Percentiles rank a stretch among this genome's conserved stretches.
These are phyloP conservation scores for Orientallactaga bullata DNA, from an alignment of 2,113 vertebrate genomes.

Conservation along the genomic window DNA sequence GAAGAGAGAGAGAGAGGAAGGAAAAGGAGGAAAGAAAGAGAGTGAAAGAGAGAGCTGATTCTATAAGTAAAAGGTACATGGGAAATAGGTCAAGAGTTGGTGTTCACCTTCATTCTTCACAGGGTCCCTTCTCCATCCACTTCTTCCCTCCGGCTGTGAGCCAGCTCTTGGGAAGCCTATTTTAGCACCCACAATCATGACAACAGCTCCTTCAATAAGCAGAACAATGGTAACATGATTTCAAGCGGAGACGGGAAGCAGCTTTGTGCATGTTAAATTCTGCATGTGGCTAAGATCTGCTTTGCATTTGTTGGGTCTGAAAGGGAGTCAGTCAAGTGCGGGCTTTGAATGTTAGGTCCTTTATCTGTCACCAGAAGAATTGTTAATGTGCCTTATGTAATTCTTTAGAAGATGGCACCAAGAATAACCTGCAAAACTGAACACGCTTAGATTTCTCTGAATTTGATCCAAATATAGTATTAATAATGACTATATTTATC, in stretches of 20 bases:
- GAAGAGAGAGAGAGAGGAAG: too few relatives aligned
- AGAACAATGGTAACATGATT: conserved; percentile 42
- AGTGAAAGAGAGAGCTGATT: background rate
- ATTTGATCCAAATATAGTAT: conserved; percentile 54
- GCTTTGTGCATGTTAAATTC: conserved; percentile 53
- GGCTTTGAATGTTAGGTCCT: conserved; percentile 31
- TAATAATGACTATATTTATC: background rate
- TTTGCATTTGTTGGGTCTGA: conserved; percentile 7
- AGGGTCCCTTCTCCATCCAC: background rate
- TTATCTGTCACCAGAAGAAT: conserved; percentile 58
- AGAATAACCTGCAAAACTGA: conserved; percentile 56
- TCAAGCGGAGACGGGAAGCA: conserved; percentile 61
- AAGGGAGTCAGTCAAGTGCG: conserved; percentile 44
- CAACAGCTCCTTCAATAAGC: conserved; percentile 28
- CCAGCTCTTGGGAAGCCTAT: conserved; percentile 24
- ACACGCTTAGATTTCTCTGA: background rate
- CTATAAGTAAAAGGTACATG: background rate
- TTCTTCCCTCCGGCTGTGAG: background rate
- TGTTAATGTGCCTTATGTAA: conserved; percentile 57
- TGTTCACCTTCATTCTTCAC: background rate
- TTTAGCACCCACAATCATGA: conserved; percentile 22
- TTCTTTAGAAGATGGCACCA: conserved; percentile 58
- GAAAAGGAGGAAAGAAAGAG: too few relatives aligned
- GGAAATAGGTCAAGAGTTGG: background rate
- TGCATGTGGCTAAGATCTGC: background rate